A percentile compares a stretch with the other conserved stretches of the same genome.
These are phyloP conservation scores for Ctenosaura bakeri DNA, from an alignment of 2,797 vertebrate genomes.

Conservation along the genomic window DNA sequence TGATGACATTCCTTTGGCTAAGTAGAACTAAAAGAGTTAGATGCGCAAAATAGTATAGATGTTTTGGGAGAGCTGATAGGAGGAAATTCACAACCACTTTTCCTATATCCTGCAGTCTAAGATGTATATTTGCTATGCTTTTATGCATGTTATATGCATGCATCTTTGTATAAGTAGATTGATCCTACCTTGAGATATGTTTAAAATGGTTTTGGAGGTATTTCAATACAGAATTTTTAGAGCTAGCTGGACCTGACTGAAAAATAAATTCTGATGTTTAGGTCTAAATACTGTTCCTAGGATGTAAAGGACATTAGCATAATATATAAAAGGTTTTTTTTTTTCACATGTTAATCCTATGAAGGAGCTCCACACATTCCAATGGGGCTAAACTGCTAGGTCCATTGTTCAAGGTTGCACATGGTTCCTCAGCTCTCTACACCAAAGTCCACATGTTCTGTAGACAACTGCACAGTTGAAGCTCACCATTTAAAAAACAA, in stretches of 20 bases:
- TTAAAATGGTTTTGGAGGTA: slow-evolving; percentile 2
- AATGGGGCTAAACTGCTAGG: neutral
- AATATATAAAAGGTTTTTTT: neutral
- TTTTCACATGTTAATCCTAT: neutral
- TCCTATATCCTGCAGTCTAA: neutral
- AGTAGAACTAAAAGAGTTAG: neutral
- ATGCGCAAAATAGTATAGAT: slow-evolving; percentile 30
- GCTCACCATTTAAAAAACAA: too few relatives aligned
- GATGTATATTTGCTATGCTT: neutral
- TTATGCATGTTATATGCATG: neutral
- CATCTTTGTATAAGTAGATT: neutral
- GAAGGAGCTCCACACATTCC: neutral
- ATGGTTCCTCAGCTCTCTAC: neutral
- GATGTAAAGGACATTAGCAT: neutral
- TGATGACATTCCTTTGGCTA: slow-evolving; percentile 16
- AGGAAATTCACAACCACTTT: too few relatives aligned
- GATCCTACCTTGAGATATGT: neutral
- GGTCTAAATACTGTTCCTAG: neutral
- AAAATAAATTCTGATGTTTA: neutral
- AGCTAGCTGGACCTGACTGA: neutral
- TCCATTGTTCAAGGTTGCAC: neutral
- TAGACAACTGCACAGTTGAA: neutral
- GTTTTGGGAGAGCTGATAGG: too few relatives aligned
- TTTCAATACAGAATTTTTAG: neutral
- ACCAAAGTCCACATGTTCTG: neutral